Base-by-base conservation (phyloP, 1,140 invertebrate species). In the Drosophila pruinosa region DNA sequence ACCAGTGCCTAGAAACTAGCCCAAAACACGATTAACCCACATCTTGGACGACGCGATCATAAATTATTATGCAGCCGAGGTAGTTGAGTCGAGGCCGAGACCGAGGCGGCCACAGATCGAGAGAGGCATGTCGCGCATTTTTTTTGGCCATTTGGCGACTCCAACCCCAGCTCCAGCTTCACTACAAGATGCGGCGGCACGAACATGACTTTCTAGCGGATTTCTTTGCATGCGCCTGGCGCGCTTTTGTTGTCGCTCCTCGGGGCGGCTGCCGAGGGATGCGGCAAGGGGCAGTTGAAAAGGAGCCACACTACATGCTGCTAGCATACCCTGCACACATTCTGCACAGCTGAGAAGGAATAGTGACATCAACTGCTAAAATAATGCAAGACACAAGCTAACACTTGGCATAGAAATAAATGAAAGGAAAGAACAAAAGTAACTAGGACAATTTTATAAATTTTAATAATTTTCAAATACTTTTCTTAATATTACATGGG, bases 21-120 rank as follows among this genome's bases (percentile, higher is more conserved):
- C 81, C 82, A 85, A 80, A 88, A 86, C 89, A 90, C 89, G 89
- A 90, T 90, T 90, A 90, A 90, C 89, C 89, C 89, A 90, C 89
- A 90, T 90, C 83, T 90, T 89, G 89, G 85, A 89, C 89, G 85
- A 90, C 89, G 89, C 89, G 83, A 90, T 90, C 89, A 90, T 90
- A 90, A 90, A 90, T 90, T 90, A 90, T 90, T 90, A 90, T 90
- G 89, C 89, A 90, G 78, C 78, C 67, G 73, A 75, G 69, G 72
- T 62, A 59, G 48, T 63, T 45, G 26, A 52, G 53, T 34, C 21
- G 10, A 19, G 26, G 47, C 36, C n/a, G n/a, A 34, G 10, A 17
- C 43, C 21, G n/a, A 28, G 36, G 47, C 45, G 12, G 56, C 36
- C 39, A 43, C 47, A 74, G 57, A 61, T 69, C 36, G 73, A 72